phyloP scores from a whole-genome alignment of 2,797 vertebrate genomes.

The Muraenolepis orangiensis region DNA sequence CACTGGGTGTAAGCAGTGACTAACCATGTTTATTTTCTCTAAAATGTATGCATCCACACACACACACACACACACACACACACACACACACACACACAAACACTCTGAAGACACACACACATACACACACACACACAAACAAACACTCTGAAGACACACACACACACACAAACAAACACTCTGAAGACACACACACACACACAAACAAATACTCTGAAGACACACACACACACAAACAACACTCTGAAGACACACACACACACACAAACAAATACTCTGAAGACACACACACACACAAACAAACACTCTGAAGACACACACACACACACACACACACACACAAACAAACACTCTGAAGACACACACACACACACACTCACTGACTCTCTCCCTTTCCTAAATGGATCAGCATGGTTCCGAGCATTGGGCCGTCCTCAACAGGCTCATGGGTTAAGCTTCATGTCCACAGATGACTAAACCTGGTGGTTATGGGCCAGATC shows the following conservation, averaged over 20 bases:
- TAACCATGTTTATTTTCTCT: too few species aligned
- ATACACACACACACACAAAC: not conserved
- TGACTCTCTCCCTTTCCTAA: too few species aligned
- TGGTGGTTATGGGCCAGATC: too few species aligned
- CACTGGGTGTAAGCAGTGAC: too few species aligned
- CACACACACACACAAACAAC: not conserved
- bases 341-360: not conserved
- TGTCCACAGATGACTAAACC: too few species aligned
- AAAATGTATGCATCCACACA: not conserved
- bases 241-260: conserved; percentile 1
- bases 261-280: too few species aligned
- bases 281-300: not conserved
- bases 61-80: not conserved
- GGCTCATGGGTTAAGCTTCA: too few species aligned
- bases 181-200: conserved; percentile 1
- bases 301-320: not conserved
- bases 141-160: too few species aligned
- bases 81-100: not conserved
- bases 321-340: not conserved
- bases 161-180: too few species aligned
- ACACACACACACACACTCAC: not conserved
- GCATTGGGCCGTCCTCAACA: too few species aligned
- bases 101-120: conserved; percentile 13
- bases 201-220: too few species aligned
- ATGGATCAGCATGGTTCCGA: too few species aligned